These are phyloP conservation scores for Timema cristinae DNA, from an alignment of 2,888 invertebrate genomes.

Conservation along the genomic window DNA sequence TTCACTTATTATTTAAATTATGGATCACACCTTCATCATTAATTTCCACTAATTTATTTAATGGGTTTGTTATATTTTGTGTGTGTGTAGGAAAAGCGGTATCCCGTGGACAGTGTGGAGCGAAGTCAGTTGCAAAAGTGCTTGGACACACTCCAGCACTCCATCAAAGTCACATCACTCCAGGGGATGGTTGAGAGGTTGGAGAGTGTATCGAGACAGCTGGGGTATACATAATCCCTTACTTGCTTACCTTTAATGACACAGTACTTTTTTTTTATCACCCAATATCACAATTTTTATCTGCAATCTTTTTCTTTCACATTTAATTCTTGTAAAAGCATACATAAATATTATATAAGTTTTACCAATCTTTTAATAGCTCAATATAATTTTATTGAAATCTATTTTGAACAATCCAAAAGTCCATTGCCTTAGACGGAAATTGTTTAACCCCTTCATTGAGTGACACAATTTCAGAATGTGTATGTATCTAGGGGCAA, in stretches of 20 bases:
- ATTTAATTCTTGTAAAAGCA: background rate
- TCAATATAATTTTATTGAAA: too few relatives aligned
- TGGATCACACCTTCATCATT: too few relatives aligned
- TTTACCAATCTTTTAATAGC: too few relatives aligned
- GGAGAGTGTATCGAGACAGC: slow-evolving; percentile 84
- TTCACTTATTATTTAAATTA: too few relatives aligned
- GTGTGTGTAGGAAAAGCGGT: slow-evolving; percentile 74
- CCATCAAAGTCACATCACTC: slow-evolving; percentile 86
- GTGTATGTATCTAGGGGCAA: too few relatives aligned
- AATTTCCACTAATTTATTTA: too few relatives aligned
- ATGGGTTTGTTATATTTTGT: too few relatives aligned
- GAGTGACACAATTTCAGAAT: too few relatives aligned
- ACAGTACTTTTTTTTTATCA: background rate
- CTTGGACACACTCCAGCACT: slow-evolving; percentile 86
- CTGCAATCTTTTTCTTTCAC: background rate
- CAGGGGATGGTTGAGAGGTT: slow-evolving; percentile 89
- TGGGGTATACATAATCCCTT: slow-evolving; percentile 57
- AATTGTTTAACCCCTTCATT: too few relatives aligned
- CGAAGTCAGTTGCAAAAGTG: slow-evolving; percentile 84
- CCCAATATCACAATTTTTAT: background rate
- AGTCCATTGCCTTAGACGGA: too few relatives aligned
- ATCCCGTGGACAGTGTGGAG: slow-evolving; percentile 80
- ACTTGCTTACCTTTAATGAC: background rate
- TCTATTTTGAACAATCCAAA: too few relatives aligned
- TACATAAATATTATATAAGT: background rate